Conservation (phyloP, 2,888 invertebrate genomes). For the Pheosia tremula region DNA sequence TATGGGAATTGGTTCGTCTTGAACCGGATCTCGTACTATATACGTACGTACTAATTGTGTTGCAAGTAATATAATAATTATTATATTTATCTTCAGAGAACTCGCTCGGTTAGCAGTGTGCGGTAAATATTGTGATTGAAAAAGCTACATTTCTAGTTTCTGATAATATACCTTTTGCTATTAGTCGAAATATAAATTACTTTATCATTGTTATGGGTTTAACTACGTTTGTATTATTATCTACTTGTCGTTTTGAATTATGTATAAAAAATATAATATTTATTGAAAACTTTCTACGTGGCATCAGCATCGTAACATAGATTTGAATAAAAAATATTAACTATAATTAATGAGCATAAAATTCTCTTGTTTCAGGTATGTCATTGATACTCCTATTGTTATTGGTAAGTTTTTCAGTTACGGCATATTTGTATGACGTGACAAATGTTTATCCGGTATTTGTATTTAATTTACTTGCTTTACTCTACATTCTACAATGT, state of each 20-base stretch:
- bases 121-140: background rate
- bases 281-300: too few relatives aligned
- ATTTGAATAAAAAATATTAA: too few relatives aligned
- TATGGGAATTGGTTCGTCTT: constrained; percentile 19
- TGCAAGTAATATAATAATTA: constrained; percentile 35
- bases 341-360: background rate
- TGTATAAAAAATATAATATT: too few relatives aligned
- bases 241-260: too few relatives aligned
- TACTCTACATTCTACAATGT: background rate
- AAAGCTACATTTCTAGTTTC: background rate
- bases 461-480: background rate
- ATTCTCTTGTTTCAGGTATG: constrained; percentile 23
- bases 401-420: background rate
- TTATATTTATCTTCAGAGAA: constrained; percentile 31
- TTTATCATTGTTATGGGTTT: too few relatives aligned
- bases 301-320: too few relatives aligned
- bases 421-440: too few relatives aligned
- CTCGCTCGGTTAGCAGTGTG: background rate
- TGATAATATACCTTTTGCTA: background rate
- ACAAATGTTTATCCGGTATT: background rate
- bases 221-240: too few relatives aligned
- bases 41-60: constrained; percentile 27
- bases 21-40: constrained; percentile 23
- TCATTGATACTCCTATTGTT: background rate
- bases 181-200: background rate